These are phyloP conservation scores for Halictus rubicundus DNA, from an alignment of 1,140 invertebrate genomes.

Conservation along the genomic window DNA sequence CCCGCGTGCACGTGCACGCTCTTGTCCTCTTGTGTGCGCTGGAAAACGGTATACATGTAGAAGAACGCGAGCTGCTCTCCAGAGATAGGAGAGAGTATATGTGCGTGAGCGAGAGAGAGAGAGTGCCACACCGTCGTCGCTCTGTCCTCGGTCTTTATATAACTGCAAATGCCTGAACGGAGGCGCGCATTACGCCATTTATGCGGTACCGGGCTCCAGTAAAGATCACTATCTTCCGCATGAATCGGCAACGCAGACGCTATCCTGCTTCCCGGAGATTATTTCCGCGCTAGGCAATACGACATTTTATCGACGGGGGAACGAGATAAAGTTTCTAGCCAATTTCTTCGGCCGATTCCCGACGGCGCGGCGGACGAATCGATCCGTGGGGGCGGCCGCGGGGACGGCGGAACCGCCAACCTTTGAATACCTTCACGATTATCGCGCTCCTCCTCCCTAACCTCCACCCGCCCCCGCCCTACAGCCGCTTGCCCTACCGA, in stretches of 20 bases:
- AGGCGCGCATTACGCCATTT: constrained; percentile 43
- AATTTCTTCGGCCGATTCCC: constrained; percentile 34
- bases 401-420: background rate
- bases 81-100: background rate
- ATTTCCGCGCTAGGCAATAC: constrained; percentile 28
- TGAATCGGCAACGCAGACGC: constrained; percentile 31
- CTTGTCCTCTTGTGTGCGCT: background rate
- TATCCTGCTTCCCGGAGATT: constrained; percentile 32
- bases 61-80: background rate
- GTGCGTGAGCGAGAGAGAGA: background rate
- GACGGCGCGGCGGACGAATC: background rate
- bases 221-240: constrained; percentile 53
- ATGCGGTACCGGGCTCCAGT: constrained; percentile 21
- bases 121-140: background rate
- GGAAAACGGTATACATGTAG: background rate
- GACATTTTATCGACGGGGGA: constrained; percentile 1
- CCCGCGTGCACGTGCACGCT: background rate
- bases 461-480: too few species aligned
- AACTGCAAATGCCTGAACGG: constrained; percentile 56
- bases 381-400: constrained; percentile 1
- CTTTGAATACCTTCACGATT: background rate
- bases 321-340: constrained; percentile 25
- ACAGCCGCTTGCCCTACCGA: background rate
- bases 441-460: background rate
- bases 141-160: constrained; percentile 31